These are phyloP conservation scores for Aleadryas rufinucha DNA, from an alignment of 2,113 vertebrate genomes.

Conservation along the genomic window DNA sequence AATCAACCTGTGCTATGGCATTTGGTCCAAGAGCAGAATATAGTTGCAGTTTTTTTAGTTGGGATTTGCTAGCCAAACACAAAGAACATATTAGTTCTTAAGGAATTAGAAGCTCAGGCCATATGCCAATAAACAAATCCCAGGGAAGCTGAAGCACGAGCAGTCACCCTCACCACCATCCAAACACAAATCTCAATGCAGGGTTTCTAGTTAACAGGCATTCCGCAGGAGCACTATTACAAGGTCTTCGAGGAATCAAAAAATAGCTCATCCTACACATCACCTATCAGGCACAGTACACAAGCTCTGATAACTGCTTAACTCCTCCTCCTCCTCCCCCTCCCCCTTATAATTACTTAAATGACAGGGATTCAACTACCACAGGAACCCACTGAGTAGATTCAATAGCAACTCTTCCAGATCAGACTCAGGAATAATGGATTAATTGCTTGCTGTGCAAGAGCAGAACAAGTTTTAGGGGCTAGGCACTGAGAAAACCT, in stretches of 20 bases:
- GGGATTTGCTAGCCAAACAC: background rate
- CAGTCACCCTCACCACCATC: background rate
- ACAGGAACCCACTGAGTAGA: background rate
- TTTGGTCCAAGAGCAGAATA: background rate
- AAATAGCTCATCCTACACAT: background rate
- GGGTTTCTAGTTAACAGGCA: background rate
- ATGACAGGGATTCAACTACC: background rate
- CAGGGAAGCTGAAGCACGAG: background rate
- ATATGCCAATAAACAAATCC: background rate
- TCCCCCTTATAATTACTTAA: background rate
- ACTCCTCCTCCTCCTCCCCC: background rate
- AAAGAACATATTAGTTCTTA: background rate
- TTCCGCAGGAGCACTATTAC: accelerated
- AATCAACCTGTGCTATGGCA: background rate
- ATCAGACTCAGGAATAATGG: background rate
- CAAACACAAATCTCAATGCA: background rate
- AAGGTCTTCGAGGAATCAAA: background rate
- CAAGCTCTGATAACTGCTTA: background rate
- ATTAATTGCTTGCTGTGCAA: background rate
- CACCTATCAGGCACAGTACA: background rate
- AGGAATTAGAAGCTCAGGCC: background rate
- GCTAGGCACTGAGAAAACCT: background rate
- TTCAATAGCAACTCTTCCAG: background rate
- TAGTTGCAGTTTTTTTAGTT: background rate
- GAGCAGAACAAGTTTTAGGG: background rate